Evolutionary conservation across 2,113 vertebrate genomes (phyloP).

Genomic region (Paralichthys olivaceus): DNA sequence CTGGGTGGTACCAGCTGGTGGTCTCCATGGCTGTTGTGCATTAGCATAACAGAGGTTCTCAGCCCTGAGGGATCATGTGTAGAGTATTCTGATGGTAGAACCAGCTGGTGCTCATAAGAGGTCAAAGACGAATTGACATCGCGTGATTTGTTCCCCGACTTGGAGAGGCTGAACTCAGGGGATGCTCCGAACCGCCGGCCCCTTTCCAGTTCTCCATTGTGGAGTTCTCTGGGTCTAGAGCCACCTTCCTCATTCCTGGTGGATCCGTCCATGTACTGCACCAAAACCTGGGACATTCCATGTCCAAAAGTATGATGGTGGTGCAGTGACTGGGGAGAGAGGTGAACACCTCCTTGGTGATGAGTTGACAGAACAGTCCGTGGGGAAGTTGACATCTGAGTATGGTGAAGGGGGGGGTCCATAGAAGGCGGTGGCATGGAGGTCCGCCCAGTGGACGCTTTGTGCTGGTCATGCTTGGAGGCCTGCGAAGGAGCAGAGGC

Average conservation of each 20-base stretch:
- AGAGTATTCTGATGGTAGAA: conserved; percentile 88
- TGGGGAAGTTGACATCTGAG: conserved; percentile 82
- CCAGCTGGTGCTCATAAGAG: conserved; percentile 89
- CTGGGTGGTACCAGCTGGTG: conserved; percentile 80
- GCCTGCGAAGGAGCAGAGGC: conserved; percentile 86
- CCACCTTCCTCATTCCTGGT: conserved; percentile 84
- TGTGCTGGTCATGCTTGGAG: conserved; percentile 85
- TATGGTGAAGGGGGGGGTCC: conserved; percentile 83
- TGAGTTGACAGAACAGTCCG: conserved; percentile 87
- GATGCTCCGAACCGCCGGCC: conserved; percentile 82
- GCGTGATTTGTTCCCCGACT: conserved; percentile 71
- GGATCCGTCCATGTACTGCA: conserved; percentile 89
- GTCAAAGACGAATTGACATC: conserved; percentile 74
- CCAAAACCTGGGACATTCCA: conserved; percentile 88
- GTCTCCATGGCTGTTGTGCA: conserved; percentile 89
- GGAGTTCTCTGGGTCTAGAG: conserved; percentile 87
- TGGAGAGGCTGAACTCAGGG: conserved; percentile 69
- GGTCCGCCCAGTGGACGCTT: conserved; percentile 79
- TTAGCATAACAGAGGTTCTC: conserved; percentile 92
- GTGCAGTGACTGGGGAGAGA: conserved; percentile 83
- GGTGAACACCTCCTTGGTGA: conserved; percentile 80
- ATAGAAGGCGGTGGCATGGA: conserved; percentile 86
- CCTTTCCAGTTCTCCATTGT: conserved; percentile 92
- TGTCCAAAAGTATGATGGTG: conserved; percentile 88
- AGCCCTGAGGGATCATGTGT: conserved; percentile 86